phyloP scores from a whole-genome alignment of 2,888 invertebrate species.

The Marronus borbonicus region DNA sequence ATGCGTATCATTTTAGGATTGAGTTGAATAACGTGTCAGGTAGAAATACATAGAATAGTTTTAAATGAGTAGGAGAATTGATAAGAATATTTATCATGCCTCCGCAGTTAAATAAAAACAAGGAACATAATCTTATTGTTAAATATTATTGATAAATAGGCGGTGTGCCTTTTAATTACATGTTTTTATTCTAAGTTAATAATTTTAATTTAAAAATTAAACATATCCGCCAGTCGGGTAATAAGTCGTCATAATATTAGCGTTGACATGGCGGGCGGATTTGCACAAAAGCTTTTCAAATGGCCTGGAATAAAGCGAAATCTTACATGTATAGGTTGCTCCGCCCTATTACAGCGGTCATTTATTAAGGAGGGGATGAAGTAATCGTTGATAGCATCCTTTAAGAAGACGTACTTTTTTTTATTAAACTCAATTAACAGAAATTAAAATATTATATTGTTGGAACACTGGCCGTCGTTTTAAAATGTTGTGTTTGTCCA shows the following conservation, averaged over 20 bases:
- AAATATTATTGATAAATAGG: not conserved
- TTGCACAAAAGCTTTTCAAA: slow-evolving; percentile 2
- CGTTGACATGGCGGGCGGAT: slow-evolving; percentile 16
- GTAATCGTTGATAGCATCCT: slow-evolving; percentile 7
- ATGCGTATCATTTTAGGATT: slow-evolving; percentile 6
- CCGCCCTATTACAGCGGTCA: slow-evolving; percentile 20
- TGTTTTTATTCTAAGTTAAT: not conserved
- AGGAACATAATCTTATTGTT: not conserved
- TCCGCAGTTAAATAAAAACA: not conserved
- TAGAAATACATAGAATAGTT: not conserved
- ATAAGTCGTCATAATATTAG: slow-evolving; percentile 8
- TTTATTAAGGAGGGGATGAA: slow-evolving; percentile 27
- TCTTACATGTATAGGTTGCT: slow-evolving; percentile 19
- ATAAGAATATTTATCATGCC: not conserved
- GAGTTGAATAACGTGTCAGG: not conserved
- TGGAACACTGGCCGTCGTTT: not conserved
- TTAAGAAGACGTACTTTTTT: slow-evolving; percentile 11
- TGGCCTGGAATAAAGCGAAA: slow-evolving; percentile 20
- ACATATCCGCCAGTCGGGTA: not conserved
- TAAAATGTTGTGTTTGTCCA: no score
- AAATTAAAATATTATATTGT: not conserved
- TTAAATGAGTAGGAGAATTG: not conserved
- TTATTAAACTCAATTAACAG: slow-evolving; percentile 3
- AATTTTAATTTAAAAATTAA: not conserved
- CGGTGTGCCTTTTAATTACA: not conserved